Base-by-base conservation (phyloP, 1,140 invertebrate genomes). In the Luehdorfia chinensis region DNA sequence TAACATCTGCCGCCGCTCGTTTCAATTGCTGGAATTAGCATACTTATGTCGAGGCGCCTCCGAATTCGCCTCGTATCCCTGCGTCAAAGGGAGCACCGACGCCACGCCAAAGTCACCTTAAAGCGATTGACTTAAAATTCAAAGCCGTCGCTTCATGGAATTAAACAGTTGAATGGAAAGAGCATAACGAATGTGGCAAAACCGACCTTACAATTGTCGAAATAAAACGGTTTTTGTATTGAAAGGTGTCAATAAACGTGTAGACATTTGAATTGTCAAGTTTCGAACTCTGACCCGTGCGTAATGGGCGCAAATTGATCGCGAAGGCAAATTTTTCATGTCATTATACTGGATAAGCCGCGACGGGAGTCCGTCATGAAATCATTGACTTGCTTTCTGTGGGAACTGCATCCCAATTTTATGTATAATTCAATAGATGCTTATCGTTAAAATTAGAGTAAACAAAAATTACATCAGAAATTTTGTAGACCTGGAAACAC, bases 1-100 rank as follows among this genome's bases (percentile, higher is more conserved):
- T 27, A 25, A 41, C 47, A 21, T 28, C 36, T 31, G 13, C 36
- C 37, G 53, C 32, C 56, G 48, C 55, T 54, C 55, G n/a, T 3
- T 7, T 51, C 75, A 78, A 78, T 78, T 75, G 65, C 56, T 57
- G 45, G 48, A 69, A 78, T 75, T 75, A 75, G 67, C 70, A 79
- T 76, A 75, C 55, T 63, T 62, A 53, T 48, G 31, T 33, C 47
- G 34, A 63, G 57, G 65, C 66, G 63, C 72, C 59, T 68, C 59
- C 62, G 43, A 67, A 71, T 60, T 67, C 58, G 58, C 58, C 55
- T 62, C 55, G 50, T 66, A 67, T 30, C 48, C 43, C 45, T 37
- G 34, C 54, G 52, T 75, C 66, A 78, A 78, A 78, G 55, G 41
- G 33, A 9, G 50, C 12, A 46, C 70, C 58, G 60, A 25, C 32